Conservation (phyloP, 35 echinoderm and acorn worm genomes). For the Anneissia japonica region DNA sequence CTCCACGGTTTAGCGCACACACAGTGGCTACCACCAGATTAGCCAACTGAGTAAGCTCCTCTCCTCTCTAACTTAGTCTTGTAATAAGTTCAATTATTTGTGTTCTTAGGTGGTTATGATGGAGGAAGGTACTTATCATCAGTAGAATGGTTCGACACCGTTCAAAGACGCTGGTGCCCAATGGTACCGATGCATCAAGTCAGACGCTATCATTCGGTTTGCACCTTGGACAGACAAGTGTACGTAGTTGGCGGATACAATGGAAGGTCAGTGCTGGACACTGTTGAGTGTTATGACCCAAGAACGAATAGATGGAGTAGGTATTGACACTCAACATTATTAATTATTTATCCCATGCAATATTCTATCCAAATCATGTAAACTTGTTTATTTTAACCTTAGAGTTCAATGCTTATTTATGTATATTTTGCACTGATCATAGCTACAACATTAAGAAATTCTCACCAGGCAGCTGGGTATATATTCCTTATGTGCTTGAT, state of each 20-base stretch:
- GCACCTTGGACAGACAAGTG: constrained; percentile 44
- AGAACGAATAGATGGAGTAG: constrained; percentile 75
- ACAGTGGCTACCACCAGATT: no score
- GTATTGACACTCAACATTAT: no score
- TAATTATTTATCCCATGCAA: no score
- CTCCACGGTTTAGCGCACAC: no score
- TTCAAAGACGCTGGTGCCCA: constrained; percentile 42
- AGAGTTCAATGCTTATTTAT: no score
- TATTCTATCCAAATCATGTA: no score
- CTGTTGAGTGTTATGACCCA: constrained; percentile 72
- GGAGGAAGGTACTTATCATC: constrained; percentile 61
- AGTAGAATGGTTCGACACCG: constrained; percentile 52
- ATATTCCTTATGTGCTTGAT: no score
- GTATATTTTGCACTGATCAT: not conserved
- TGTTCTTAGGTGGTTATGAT: constrained; percentile 56
- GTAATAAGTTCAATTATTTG: not conserved
- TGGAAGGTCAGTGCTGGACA: constrained; percentile 52
- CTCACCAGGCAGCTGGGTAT: no score
- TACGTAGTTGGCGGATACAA: constrained; percentile 71
- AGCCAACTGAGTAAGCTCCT: no score
- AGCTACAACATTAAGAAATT: not conserved
- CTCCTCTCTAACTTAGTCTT: no score
- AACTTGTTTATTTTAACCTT: no score
- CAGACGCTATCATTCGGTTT: constrained; percentile 47
- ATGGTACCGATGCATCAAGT: constrained; percentile 51